Evolutionary conservation across 1,140 invertebrate species (phyloP).

Genomic region (Oscheius sp.): DNA sequence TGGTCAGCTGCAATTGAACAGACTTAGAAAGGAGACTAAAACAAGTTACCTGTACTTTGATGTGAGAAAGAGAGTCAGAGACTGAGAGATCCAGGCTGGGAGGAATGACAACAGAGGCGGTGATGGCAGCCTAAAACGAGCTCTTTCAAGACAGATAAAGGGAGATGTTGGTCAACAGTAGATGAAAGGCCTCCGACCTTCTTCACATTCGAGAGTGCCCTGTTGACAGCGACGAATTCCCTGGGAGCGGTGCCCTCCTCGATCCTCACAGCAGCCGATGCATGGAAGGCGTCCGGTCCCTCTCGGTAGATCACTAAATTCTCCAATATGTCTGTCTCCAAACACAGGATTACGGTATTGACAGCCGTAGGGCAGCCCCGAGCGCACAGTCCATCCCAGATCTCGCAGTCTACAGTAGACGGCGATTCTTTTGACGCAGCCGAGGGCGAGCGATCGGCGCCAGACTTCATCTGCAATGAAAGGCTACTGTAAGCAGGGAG

Average conservation of each 20-base stretch:
- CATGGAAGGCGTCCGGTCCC: conserved; percentile 4
- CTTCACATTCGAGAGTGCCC: neutral
- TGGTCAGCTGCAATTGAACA: no score
- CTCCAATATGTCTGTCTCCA: neutral
- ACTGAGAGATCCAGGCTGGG: no score
- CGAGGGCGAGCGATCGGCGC: neutral
- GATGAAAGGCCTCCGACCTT: no score
- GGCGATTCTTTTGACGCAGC: neutral
- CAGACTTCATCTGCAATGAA: neutral
- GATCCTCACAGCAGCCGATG: neutral
- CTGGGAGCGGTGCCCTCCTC: neutral
- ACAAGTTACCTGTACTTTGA: no score
- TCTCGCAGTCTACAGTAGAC: conserved; percentile 3
- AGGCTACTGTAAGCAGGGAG: neutral
- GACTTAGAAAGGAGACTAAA: no score
- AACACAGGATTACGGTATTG: conserved; percentile 2
- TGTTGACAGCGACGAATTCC: neutral
- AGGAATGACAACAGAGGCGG: no score
- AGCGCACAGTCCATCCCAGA: conserved; percentile 1
- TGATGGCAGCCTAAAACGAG: no score
- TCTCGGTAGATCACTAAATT: conserved; percentile 2
- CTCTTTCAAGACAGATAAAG: no score
- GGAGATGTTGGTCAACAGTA: no score
- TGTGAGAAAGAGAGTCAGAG: no score
- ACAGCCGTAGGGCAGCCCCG: conserved; percentile 9